Base-by-base conservation (phyloP, 2,113 vertebrate species). In the Eurystomus gularis region DNA sequence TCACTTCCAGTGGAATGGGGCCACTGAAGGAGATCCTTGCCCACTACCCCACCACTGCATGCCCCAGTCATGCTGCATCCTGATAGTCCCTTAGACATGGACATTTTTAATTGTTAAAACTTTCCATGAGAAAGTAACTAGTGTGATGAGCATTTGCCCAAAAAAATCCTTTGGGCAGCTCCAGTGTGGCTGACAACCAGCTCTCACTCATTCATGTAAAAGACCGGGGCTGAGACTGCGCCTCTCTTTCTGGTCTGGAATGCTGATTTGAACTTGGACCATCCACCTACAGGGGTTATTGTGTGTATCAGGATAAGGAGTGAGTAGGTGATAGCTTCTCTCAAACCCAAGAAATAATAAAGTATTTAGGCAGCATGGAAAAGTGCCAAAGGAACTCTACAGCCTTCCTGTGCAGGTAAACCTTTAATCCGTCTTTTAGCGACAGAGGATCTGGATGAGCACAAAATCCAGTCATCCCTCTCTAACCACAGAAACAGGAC, bases 161-260 rank as follows among this genome's bases (percentile, higher is more conserved):
- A n/a, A 66, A n/a, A 71, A n/a, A 25, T 0, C 18, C 33, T 86
- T 85, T 28, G 7, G 39, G 24, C 39, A 52, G 7, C 17, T 60
- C 29, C 26, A 39, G 15, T 1, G 0, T 15, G 33, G 9, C 15
- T 85, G 40, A 72, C 0, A 1, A 15, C 8, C 31, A 16, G 4
- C 6, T 82, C 15, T 72, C 13, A 26, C 17, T 81, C 19, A 20
- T 28, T 51, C 29, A 11, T 26, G 4, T 48, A 42, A 48, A 71
- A 64, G 16, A 4, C 6, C 7, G 10, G 2, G 18, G 5, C 2
- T 79, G 35, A 9, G 13, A 52, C 18, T 88, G 28, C 18, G 4
- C 28, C 17, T 3, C 7, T n/a, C 11, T 7, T 86, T 80, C 70
- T 89, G 4, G 19, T 62, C 42, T n/a, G 10, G 26, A 85, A 68